Conservation (phyloP, 2,797 vertebrate species). For the Anguilla obscura region DNA sequence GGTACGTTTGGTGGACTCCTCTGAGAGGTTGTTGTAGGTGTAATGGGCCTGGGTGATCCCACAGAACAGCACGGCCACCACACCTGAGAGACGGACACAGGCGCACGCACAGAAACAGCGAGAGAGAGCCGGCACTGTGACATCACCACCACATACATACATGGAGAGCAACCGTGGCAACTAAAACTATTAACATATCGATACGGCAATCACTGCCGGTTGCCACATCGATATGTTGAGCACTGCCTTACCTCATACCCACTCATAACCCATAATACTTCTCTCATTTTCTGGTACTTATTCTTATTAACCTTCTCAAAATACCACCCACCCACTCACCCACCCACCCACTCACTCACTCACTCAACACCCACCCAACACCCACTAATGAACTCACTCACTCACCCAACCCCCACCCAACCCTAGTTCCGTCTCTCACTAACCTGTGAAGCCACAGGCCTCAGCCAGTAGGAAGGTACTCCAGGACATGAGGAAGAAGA, state of each 20-base stretch:
- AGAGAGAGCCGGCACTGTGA: background rate
- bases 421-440: conserved; percentile 31
- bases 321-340: fast-evolving
- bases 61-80: conserved; percentile 97
- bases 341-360: conserved; percentile 2
- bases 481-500: conserved; percentile 99
- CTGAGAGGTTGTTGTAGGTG: conserved; percentile 93
- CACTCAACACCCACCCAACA: background rate
- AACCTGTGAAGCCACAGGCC: conserved; percentile 95
- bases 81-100: conserved; percentile 70
- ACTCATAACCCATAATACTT: background rate
- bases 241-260: background rate
- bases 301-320: background rate
- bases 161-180: too few species aligned
- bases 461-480: conserved; percentile 96
- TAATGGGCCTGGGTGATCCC: conserved; percentile 98
- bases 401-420: background rate
- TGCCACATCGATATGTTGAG: background rate
- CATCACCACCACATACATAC: background rate
- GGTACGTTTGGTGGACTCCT: conserved; percentile 89
- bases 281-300: background rate
- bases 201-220: background rate
- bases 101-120: background rate
- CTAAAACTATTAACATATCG: background rate
- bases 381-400: conserved; percentile 19